Conservation (phyloP, 1,140 invertebrate species). For the Argopecten irradians region DNA sequence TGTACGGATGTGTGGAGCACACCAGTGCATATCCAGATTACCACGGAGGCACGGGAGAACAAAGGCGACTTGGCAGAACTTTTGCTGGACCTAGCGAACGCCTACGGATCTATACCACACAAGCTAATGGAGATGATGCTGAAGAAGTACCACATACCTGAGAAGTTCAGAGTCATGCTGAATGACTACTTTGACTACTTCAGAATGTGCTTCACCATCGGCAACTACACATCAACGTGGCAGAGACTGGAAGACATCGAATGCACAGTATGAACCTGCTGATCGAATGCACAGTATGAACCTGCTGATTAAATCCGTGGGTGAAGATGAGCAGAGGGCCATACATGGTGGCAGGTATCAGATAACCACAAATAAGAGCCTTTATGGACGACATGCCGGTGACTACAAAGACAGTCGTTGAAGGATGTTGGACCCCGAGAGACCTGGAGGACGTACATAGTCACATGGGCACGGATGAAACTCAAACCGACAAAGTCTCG, state of each 20-base stretch:
- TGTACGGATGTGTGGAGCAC: too few species aligned
- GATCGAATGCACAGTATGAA: too few species aligned
- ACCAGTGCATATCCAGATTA: too few species aligned
- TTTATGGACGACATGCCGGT: conserved; percentile 42
- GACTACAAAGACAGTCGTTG: conserved; percentile 25
- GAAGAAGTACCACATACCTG: conserved; percentile 29
- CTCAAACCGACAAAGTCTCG: conserved; percentile 38
- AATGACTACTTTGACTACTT: not conserved
- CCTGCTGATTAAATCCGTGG: conserved; percentile 28
- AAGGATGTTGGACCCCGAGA: conserved; percentile 29
- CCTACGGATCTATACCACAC: too few species aligned
- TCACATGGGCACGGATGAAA: conserved; percentile 33
- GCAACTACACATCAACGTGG: conserved; percentile 40
- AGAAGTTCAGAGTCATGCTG: not conserved
- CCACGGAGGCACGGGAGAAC: too few species aligned
- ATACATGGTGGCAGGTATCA: conserved; percentile 30
- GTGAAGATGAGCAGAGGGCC: conserved; percentile 39
- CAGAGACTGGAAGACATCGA: conserved; percentile 42
- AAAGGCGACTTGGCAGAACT: too few species aligned
- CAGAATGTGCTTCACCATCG: conserved; percentile 33
- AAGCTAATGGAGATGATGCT: too few species aligned
- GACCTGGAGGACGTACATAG: conserved; percentile 14
- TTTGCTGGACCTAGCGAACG: too few species aligned
- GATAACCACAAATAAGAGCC: conserved; percentile 36
- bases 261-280: conserved; percentile 41